A percentile compares a stretch with the other conserved stretches of the same genome.
phyloP scores from a whole-genome alignment of 1,140 invertebrate genomes.

The Cardiocondyla obscurior region DNA sequence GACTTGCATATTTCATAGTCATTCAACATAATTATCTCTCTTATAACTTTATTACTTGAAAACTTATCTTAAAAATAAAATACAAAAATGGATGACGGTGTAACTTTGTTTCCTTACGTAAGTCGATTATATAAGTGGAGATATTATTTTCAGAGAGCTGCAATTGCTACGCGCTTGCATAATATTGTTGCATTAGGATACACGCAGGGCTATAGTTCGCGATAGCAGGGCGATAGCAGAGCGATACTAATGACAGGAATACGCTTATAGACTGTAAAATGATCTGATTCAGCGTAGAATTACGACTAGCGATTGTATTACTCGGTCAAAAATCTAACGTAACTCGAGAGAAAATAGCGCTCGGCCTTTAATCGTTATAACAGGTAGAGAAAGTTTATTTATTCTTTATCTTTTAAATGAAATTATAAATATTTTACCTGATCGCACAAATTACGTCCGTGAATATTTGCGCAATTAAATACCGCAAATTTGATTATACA shows the following conservation, averaged over 20 bases:
- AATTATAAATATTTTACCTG: not conserved
- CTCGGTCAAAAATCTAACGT: not conserved
- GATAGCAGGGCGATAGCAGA: slow-evolving; percentile 4
- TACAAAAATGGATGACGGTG: not conserved
- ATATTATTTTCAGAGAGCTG: not conserved
- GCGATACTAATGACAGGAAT: not conserved
- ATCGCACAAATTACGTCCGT: not conserved
- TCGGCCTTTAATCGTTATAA: not conserved
- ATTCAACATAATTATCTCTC: no score
- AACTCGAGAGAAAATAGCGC: not conserved
- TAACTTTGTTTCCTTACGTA: not conserved
- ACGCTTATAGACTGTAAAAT: not conserved
- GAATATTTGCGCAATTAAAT: not conserved
- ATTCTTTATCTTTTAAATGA: not conserved
- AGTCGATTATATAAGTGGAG: not conserved
- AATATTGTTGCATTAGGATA: slow-evolving; percentile 14
- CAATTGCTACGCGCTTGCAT: not conserved
- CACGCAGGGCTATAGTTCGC: not conserved
- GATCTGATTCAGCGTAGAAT: slow-evolving; percentile 2
- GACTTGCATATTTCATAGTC: no score
- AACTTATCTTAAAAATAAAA: not conserved
- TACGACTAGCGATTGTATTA: slow-evolving; percentile 4
- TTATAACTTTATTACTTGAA: no score
- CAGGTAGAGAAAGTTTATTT: not conserved
- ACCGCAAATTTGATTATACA: not conserved